Evolutionary conservation across 2,113 vertebrate species (phyloP), one percentile per base, ranked within the genome.

Genomic region (Chascanopsetta lugubris): DNA sequence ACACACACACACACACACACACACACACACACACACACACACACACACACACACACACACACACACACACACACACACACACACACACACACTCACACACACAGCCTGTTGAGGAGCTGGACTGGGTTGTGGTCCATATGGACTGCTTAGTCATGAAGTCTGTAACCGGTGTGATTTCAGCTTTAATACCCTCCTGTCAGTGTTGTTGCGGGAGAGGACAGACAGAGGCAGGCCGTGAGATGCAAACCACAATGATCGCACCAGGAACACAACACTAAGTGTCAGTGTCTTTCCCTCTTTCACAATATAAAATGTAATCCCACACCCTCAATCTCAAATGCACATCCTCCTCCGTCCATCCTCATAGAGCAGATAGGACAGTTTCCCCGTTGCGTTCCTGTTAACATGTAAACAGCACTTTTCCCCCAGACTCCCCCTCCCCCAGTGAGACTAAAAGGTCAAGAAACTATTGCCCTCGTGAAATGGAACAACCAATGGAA

Each of bases 121-220:
- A 54, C 46, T 42, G 71, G 38, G 38, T 57, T 79, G 71, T 74
- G 69, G 55, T 70, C 79, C 59, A 20, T 69, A 59, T 60, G 61
- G 55, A 57, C 72, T 79, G 84, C 71, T 84, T 85, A 84, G 76
- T 87, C 84, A 85, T 75, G 61, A 69, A 51, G 53, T 80, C 87
- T 69, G 2, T 12, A 68, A 54, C 26, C 34, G 2, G 22, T 79
- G 74, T 79, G 79, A 25, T 56, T 61, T 32, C 8, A 72, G 61
- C 43, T 46, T 47, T 62, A 62, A 80, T 68, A 56, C 48, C 77
- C 49, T 22, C 61, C n/a, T 57, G n/a, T 59, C 64, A 20, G 42
- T 56, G 72, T 67, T 53, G 59, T 57, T 56, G 53, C 56, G 76
- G 38, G 56, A 63, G 32, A 57, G 12, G 48, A 24, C n/a, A 22